Evolutionary conservation across 2,888 invertebrate species (phyloP), one percentile per base, ranked within the genome.

Genomic region (Hirtodrosophila duncani): DNA sequence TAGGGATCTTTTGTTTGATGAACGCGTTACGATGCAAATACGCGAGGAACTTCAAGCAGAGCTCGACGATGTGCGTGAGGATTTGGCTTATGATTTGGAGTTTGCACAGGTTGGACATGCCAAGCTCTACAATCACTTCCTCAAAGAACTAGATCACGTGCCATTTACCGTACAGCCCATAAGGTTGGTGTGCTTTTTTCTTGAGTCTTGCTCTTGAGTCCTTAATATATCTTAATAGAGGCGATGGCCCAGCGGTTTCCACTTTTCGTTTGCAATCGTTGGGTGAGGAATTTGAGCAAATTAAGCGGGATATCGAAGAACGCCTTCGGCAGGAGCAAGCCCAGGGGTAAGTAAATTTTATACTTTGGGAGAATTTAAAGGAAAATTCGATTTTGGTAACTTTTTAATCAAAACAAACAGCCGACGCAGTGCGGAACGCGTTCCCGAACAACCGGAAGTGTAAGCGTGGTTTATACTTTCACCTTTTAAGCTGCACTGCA

Each of bases 31-130:
- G 0, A 85, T 86, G 8, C 90, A 92, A 46, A 89, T 93, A 39
- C 88, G 91, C 27, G 82, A 86, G 2, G 89, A 89, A 39, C 83
- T 93, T 3, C 88, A 90, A 1, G 88, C 88, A 0, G 90, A 92
- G 53, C 88, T 91, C 67, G 89, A 90, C 2, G 85, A 92, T 21
- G 90, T 93, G 1, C 88, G 88, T 14, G 88, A 90, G 26, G 92
- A 92, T 82, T 82, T 92, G 20, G 92, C 91, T 0, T 93, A 91
- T 78, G 90, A 92, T 57, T 88, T 93, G 2, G 92, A 93, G 67
- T 93, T 91, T 57, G 92, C 92, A 0, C 89, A 90, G 62, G 81
- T 93, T 2, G 89, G 88, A 1, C 85, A 91, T 9, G 77, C 89
- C 14, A 93, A 93, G 80, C 88, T 94, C 75, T 88, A 89, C 77